These are phyloP conservation scores for Oryctes rhinoceros DNA, from an alignment of 1,140 invertebrate species.

Conservation along the genomic window DNA sequence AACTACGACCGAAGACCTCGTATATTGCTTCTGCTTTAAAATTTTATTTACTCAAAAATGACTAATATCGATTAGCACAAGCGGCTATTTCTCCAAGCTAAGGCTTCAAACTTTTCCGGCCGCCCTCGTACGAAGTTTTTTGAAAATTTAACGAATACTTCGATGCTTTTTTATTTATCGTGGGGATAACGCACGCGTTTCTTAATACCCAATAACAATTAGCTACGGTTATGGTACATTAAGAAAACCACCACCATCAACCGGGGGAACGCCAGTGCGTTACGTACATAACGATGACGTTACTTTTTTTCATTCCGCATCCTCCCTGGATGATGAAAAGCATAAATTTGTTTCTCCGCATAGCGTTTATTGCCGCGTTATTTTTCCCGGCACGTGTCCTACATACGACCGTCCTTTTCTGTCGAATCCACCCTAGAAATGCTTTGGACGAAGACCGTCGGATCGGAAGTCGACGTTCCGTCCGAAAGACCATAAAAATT, in stretches of 20 bases:
- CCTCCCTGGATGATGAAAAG: not conserved
- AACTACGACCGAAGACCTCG: too few relatives aligned
- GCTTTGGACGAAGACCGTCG: not conserved
- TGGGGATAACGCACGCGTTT: conserved; percentile 50
- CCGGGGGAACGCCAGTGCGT: conserved; percentile 52
- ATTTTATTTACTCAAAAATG: too few relatives aligned
- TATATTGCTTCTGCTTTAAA: too few relatives aligned
- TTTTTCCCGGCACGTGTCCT: not conserved
- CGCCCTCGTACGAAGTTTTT: too few relatives aligned
- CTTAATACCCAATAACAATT: conserved; percentile 60
- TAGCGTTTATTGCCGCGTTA: conserved; percentile 6
- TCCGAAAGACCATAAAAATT: conserved; percentile 57
- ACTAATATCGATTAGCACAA: too few relatives aligned
- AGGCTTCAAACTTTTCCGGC: too few relatives aligned
- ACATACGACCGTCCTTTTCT: not conserved
- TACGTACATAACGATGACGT: conserved; percentile 31
- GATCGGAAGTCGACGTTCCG: conserved; percentile 12
- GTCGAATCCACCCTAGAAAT: not conserved
- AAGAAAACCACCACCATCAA: conserved; percentile 53
- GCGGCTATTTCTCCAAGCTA: too few relatives aligned
- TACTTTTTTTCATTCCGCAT: not conserved
- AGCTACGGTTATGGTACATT: conserved; percentile 59
- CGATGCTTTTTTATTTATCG: too few relatives aligned
- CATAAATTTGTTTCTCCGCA: not conserved
- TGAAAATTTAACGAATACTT: too few relatives aligned